Percentiles rank a stretch among this genome's conserved stretches.
phyloP scores from a whole-genome alignment of 2,888 invertebrate genomes.

The Drosophila diplacantha region DNA sequence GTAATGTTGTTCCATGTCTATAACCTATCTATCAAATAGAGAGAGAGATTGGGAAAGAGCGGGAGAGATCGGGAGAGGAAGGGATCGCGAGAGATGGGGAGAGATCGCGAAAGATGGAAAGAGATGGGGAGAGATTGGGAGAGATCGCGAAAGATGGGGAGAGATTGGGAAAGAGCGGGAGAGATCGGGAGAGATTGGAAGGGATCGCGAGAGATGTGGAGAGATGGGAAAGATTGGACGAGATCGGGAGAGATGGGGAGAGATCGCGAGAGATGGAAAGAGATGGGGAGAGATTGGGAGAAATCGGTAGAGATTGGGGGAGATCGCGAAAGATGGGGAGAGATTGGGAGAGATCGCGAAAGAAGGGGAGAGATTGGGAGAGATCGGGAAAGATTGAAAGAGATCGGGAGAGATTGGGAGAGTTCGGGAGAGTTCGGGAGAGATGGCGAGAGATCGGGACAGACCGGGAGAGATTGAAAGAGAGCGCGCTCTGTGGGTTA shows the following conservation, averaged over 20 bases:
- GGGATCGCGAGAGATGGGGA: no score
- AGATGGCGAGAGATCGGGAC: background rate
- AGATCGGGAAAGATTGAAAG: background rate
- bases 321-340: background rate
- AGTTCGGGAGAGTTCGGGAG: background rate
- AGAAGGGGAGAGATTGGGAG: background rate
- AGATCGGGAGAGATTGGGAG: background rate
- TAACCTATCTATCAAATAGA: conserved; percentile 36
- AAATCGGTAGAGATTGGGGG: no score
- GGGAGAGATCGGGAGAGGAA: no score
- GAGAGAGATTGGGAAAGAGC: background rate
- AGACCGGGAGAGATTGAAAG: background rate
- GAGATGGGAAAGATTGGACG: no score
- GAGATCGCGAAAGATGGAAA: no score
- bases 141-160: no score
- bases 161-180: background rate
- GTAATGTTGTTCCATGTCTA: conserved; percentile 62
- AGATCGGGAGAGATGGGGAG: no score
- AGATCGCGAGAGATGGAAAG: conserved; percentile 11
- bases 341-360: background rate
- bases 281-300: background rate
- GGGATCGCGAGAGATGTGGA: no score
- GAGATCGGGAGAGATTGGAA: no score
- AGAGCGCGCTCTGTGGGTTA: background rate
- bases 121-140: no score